Base-by-base conservation (phyloP, 2,113 vertebrate species). In the Pachycephala philippinensis region DNA sequence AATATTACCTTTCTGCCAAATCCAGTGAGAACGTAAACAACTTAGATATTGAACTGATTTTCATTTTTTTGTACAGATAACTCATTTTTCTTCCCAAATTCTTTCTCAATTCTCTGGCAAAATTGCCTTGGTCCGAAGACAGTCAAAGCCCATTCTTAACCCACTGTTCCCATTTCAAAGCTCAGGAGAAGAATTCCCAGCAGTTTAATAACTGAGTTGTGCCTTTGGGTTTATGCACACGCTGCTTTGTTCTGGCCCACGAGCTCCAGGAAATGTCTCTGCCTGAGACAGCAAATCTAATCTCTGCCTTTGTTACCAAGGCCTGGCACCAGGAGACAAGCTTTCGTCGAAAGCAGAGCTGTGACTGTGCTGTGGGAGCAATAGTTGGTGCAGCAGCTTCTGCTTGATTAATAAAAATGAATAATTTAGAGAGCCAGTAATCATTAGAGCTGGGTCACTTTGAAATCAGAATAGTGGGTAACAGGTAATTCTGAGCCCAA, bases 241-340 rank as follows among this genome's bases (percentile, higher is more conserved):
- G 2, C 42, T 79, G 5, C 37, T 60, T 78, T n/a, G 21, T 68
- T 90, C 53, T 0, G 1, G 53, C 54, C n/a, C 57, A 49, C 0
- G 0, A 63, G 68, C 71, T 40, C 52, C 47, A 71, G 86, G 44
- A 72, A 69, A 37, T 21, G 42, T 50, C 53, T 63, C 64, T 5
- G 3, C 50, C 10, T 39, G 33, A 75, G 44, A 33, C 0, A 63
- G 24, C 15, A 23, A 35, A 70, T 57, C 47, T 80, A 23, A 79
- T 66, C 44, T 53, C 20, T 57, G 54, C 72, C 45, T 76, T 87
- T 87, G 52, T 63, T 54, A 30, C 45, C 40, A 3, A 6, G 54
- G 39, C 56, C 56, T 78, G 50, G 39, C 59, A 82, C 21, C 4
- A 8, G 65, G 24, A 82, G 61, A 61, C 37, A 24, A 37, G 15